A percentile compares a stretch with the other conserved stretches of the same genome.
Conservation (phyloP, 2,888 invertebrate genomes). For the Ferrisia virgata region DNA sequence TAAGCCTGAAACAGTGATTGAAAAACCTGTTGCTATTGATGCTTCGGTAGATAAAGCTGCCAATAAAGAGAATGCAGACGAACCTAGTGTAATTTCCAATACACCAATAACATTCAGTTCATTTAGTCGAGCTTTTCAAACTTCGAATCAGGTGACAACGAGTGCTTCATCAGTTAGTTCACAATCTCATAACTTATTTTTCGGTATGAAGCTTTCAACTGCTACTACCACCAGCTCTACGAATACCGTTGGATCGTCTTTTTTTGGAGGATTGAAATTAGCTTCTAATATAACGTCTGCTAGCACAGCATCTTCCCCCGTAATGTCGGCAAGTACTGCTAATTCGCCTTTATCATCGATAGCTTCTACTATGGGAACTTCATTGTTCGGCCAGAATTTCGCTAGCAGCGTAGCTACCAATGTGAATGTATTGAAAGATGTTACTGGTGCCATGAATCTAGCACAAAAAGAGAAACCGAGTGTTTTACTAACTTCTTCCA, state of each 20-base stretch:
- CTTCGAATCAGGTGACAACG: neutral
- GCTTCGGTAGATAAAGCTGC: neutral
- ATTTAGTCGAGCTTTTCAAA: neutral
- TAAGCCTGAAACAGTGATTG: neutral
- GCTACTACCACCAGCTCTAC: neutral
- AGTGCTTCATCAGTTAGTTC: neutral
- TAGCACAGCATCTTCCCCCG: neutral
- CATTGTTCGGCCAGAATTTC: neutral
- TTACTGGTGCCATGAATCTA: neutral
- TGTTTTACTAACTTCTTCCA: neutral
- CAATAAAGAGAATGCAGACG: neutral
- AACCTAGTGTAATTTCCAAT: neutral
- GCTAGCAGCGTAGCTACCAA: neutral
- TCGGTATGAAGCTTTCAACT: neutral
- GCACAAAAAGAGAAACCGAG: neutral
- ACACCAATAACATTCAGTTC: neutral
- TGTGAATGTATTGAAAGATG: neutral
- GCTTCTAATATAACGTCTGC: neutral
- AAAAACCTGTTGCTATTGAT: neutral
- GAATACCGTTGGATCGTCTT: neutral
- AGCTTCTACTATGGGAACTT: neutral
- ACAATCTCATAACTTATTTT: neutral
- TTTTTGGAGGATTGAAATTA: constrained; percentile 5
- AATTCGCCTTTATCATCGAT: neutral
- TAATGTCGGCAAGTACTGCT: too few species aligned